Conservation (phyloP, 2,888 invertebrate species). For the Agelastica alni region DNA sequence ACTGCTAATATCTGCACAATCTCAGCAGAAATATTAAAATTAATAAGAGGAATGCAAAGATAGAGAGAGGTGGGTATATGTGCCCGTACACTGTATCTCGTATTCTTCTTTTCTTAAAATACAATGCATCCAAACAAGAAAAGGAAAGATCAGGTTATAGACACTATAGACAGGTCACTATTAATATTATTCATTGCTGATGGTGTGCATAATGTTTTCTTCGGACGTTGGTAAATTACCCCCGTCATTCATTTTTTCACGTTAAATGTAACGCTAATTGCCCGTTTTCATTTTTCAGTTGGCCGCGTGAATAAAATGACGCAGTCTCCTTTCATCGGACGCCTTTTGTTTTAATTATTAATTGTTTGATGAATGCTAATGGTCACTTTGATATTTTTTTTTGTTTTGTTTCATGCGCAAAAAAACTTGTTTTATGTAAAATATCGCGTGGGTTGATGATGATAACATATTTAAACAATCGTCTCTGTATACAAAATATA, state of each 20-base stretch:
- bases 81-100: constrained; percentile 28
- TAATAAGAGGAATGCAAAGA: constrained; percentile 35
- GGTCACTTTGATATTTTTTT: background rate
- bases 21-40: constrained; percentile 35
- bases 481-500: too few species aligned
- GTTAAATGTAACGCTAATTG: constrained; percentile 32
- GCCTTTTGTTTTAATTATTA: constrained; percentile 21
- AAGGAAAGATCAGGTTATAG: constrained; percentile 32
- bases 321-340: constrained; percentile 13
- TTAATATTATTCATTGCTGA: constrained; percentile 42
- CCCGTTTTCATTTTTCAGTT: constrained; percentile 29
- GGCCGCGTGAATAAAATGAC: constrained; percentile 13
- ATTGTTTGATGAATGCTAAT: constrained; percentile 13
- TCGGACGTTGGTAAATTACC: constrained; percentile 37
- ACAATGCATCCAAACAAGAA: constrained; percentile 33
- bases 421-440: too few species aligned
- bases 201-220: constrained; percentile 36
- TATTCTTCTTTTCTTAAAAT: constrained; percentile 35
- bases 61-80: constrained; percentile 29
- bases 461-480: too few species aligned
- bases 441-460: too few species aligned
- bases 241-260: constrained; percentile 32
- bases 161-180: constrained; percentile 42
- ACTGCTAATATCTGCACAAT: constrained; percentile 28
- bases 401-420: too few species aligned